Base-by-base conservation (phyloP, 2,888 invertebrate genomes). In the Encarsia formosa region DNA sequence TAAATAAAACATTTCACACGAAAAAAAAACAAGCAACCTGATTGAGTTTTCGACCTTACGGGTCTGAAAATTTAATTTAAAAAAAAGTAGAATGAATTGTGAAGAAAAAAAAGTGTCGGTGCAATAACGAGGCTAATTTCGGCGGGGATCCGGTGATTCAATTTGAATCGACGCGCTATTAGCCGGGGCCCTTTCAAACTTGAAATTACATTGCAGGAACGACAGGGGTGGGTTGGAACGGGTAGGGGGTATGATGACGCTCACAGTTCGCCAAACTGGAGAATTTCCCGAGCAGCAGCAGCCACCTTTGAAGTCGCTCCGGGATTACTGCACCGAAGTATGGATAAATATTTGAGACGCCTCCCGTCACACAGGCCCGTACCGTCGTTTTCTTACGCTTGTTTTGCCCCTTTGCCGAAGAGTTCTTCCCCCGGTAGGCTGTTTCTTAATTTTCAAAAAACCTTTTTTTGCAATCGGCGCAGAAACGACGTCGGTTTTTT, bases 151-250 rank as follows among this genome's bases (percentile, higher is more conserved):
- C 20, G 24, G 20, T 48, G 47, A 52, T 52, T 52, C 34, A 43
- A 52, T 52, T 52, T 48, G 48, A 52, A 52, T 52, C 48, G 52
- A 38, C 43, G 52, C 43, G 37, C 52, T 39, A 47, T 47, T 46
- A 15, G 22, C 32, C 13, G 22, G 29, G 19, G 41, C 46, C 42
- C 41, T 52, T 37, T 46, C 42, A 23, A 42, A 42, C 32, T 46
- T 23, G 52, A 52, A 52, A 46, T 52, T 47, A 42, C 51, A 46
- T 40, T 41, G 51, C 37, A 24, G 35, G 46, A 44, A 39, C 41
- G 49, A 15, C 37, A 29, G 4, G 16, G 38, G 37, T 31, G 38
- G 42, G 49, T 43, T 43, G 34, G n/a, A n/a, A n/a, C n/a, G n/a
- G n/a, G n/a, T n/a, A n/a, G 20, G 35, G 48, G 41, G 34, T 40